phyloP scores from a whole-genome alignment of 2,888 invertebrate species.

The Bibio marci region DNA sequence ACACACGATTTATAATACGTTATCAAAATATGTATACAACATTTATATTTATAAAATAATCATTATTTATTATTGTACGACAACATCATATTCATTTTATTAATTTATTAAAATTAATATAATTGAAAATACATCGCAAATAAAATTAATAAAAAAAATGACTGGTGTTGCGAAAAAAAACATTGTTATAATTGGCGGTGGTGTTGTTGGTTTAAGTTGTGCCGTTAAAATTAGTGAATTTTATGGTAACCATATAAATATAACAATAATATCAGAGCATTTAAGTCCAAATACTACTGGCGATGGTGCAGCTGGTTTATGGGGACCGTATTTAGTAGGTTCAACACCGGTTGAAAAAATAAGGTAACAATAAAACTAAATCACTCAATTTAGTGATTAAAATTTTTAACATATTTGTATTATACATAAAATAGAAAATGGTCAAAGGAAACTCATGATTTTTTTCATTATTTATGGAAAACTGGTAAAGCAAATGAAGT shows the following conservation, averaged over 20 bases:
- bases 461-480: slow-evolving; percentile 40
- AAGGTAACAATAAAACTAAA: slow-evolving; percentile 21
- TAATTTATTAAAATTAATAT: too few species aligned
- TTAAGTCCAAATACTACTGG: slow-evolving; percentile 58
- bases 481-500: slow-evolving; percentile 32
- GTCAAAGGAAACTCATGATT: slow-evolving; percentile 41
- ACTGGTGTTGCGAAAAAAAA: background rate
- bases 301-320: slow-evolving; percentile 61
- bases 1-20: too few species aligned
- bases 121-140: too few species aligned
- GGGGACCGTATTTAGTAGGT: slow-evolving; percentile 49
- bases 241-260: slow-evolving; percentile 28
- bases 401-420: background rate
- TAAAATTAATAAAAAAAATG: too few species aligned
- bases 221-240: slow-evolving; percentile 46
- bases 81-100: too few species aligned
- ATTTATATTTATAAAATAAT: too few species aligned
- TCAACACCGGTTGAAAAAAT: slow-evolving; percentile 36
- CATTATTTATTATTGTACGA: too few species aligned
- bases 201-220: slow-evolving; percentile 51
- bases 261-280: slow-evolving; percentile 46
- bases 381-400: background rate
- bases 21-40: too few species aligned
- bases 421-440: slow-evolving; percentile 39
- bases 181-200: slow-evolving; percentile 57